Conservation (phyloP, 2,113 vertebrate species). For the Cepphus grylle region DNA sequence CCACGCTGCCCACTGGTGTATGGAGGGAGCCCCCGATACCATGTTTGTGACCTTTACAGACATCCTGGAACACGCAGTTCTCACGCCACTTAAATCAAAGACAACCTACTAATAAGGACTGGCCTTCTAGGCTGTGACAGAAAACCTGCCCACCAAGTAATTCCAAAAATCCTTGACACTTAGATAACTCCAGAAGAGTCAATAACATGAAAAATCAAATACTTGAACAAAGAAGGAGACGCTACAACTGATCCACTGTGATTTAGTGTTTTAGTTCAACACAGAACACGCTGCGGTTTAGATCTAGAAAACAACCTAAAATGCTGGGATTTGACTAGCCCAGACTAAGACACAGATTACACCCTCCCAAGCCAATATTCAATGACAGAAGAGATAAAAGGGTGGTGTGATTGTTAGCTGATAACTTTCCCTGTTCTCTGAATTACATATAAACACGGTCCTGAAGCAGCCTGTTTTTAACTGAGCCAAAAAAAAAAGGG, state of each 20-base stretch:
- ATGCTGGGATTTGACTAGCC: background rate
- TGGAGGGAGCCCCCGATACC: rapidly evolving
- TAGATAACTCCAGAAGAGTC: background rate
- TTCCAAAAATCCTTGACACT: background rate
- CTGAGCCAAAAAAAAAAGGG: background rate
- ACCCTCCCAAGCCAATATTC: background rate
- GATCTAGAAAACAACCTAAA: background rate
- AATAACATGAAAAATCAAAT: background rate
- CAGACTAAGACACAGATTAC: background rate
- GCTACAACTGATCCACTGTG: background rate
- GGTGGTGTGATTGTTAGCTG: background rate
- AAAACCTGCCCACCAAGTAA: background rate
- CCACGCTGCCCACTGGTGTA: background rate
- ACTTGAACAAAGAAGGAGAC: background rate
- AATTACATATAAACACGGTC: background rate
- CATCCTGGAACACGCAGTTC: rapidly evolving
- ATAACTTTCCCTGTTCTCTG: background rate
- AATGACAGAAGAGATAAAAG: background rate
- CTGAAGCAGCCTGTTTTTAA: background rate
- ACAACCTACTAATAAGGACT: background rate
- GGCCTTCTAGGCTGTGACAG: background rate
- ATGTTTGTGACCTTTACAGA: background rate
- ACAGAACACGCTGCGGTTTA: background rate
- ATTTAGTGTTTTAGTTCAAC: background rate
- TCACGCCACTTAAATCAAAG: background rate